Conservation (phyloP, 2,113 vertebrate genomes). For the Actinemys pallida region DNA sequence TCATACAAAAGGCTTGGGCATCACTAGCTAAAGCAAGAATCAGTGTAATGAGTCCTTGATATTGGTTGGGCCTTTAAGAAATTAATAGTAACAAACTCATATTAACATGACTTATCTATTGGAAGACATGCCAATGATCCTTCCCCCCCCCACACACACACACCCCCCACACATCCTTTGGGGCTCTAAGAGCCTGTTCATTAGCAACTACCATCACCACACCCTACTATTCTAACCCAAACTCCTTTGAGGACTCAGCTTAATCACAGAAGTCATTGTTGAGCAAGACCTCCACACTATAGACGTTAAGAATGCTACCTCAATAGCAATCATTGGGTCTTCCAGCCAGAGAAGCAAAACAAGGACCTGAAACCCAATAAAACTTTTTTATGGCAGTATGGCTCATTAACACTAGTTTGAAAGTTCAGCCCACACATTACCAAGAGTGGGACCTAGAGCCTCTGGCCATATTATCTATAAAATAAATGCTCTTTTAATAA, state of each 20-base stretch:
- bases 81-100: not conserved
- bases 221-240: not conserved
- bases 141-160: not conserved
- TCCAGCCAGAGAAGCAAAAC: not conserved
- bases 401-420: not conserved
- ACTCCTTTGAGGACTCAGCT: not conserved
- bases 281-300: not conserved
- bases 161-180: not conserved
- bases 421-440: not conserved
- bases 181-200: not conserved
- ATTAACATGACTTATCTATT: not conserved
- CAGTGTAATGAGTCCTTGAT: not conserved
- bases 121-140: not conserved
- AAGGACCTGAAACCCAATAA: not conserved
- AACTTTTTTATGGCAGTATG: not conserved
- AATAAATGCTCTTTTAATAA: not conserved
- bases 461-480: not conserved
- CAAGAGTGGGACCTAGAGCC: not conserved
- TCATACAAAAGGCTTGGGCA: not conserved
- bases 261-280: not conserved
- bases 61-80: not conserved
- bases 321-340: not conserved
- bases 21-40: not conserved
- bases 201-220: not conserved
- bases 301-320: not conserved